Evolutionary conservation across 2,797 vertebrate species (phyloP), one percentile per base, ranked within the genome.

Genomic region (Chaenodraco wilsoni): DNA sequence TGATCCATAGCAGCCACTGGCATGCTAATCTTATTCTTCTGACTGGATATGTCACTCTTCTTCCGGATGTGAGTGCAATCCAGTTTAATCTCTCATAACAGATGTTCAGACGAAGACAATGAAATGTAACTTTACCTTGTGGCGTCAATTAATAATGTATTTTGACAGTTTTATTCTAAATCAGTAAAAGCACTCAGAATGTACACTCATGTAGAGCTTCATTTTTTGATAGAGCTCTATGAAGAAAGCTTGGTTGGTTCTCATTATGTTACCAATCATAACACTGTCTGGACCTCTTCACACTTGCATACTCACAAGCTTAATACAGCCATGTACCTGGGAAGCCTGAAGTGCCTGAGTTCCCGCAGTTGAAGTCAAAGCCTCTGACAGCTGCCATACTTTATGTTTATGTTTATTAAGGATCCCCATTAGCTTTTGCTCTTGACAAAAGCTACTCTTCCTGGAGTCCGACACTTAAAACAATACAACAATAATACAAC

Each of bases 11-110:
- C 79, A 65, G 56, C 84, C 81, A 76, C 57, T 65, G 72, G 87
- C 82, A 87, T 88, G 85, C 83, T 85, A 83, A 91, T 90, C 78
- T 68, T 81, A 78, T 59, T 67, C 81, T 68, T 69, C 65, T 81
- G 74, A 87, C 82, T 87, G 83, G 65, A 84, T 81, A n/a, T 89
- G 88, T 84, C 89, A 90, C 82, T 91, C 85, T 84, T 78, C 72
- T 44, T 74, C 19, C 67, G 49, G 65, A 55, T 66, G 52, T 75
- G 77, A 52, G 43, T n/a, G 71, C 49, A 59, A 44, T 65, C 69
- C 33, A 61, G 70, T 84, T 83, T 74, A 79, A 85, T 76, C 67
- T 79, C 72, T 61, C 15, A 54, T 58, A 79, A 67, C 83, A 85
- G 74, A 86, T 88, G 79, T 81, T 79, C 31, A 55, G 65, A 69